Evolutionary conservation across 2,797 vertebrate species (phyloP).

Genomic region (Psittacula echo): DNA sequence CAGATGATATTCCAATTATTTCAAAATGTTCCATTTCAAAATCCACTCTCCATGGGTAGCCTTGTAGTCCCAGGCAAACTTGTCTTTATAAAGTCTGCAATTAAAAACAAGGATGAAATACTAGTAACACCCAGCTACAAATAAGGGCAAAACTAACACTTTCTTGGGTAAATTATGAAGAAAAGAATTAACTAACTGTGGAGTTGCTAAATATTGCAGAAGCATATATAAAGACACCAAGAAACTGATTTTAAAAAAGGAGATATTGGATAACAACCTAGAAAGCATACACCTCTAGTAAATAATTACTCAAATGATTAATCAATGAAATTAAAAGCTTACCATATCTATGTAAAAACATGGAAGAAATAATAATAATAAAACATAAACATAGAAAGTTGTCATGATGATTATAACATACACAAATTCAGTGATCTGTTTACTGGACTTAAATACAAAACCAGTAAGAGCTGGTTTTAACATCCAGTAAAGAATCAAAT

Average conservation of each 20-base stretch:
- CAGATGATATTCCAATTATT: conserved; percentile 85
- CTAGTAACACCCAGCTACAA: not conserved
- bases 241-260: not conserved
- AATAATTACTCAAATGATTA: not conserved
- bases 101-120: not conserved
- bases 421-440: not conserved
- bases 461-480: not conserved
- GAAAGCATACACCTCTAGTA: not conserved
- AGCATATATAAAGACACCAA: not conserved
- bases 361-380: not conserved
- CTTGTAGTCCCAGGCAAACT: conserved; percentile 91
- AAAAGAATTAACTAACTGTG: not conserved
- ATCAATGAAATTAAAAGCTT: not conserved
- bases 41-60: conserved; percentile 93
- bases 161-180: not conserved
- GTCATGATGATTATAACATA: not conserved
- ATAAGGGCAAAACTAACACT: not conserved
- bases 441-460: not conserved
- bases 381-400: not conserved
- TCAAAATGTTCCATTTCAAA: conserved; percentile 94
- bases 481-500: not conserved
- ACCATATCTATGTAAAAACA: not conserved
- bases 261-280: not conserved
- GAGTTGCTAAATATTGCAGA: not conserved
- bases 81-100: conserved; percentile 89